These are phyloP conservation scores for Temnothorax curvispinosus DNA, from an alignment of 1,140 invertebrate genomes.

Conservation along the genomic window DNA sequence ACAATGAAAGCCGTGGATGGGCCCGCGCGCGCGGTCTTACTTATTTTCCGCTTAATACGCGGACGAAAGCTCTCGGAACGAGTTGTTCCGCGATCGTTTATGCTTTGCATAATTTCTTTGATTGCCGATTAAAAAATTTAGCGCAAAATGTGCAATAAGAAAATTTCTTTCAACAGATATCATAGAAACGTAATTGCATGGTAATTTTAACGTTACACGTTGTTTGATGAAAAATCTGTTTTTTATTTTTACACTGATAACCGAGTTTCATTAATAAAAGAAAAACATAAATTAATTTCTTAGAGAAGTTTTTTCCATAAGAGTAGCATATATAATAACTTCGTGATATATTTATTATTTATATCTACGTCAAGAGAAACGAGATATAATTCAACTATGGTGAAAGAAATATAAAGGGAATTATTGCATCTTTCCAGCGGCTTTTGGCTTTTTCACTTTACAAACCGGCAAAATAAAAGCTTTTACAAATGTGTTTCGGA, in stretches of 20 bases:
- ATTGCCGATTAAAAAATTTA: neutral
- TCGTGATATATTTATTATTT: neutral
- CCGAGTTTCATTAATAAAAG: neutral
- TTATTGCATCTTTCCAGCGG: constrained; percentile 32
- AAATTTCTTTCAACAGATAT: neutral
- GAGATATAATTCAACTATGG: neutral
- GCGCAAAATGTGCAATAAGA: neutral
- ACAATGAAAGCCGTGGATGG: constrained; percentile 25
- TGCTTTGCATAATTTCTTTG: constrained; percentile 3
- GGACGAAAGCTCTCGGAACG: neutral
- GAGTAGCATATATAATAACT: neutral
- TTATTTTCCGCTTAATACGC: constrained; percentile 39
- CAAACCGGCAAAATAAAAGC: constrained; percentile 40
- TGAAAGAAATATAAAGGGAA: constrained; percentile 7
- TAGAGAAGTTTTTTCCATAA: neutral
- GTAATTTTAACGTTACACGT: neutral
- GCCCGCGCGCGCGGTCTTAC: neutral
- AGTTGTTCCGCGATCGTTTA: neutral
- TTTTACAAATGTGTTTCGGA: constrained; percentile 25
- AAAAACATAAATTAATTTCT: constrained; percentile 29
- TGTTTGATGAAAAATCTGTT: constrained; percentile 8
- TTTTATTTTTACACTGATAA: neutral
- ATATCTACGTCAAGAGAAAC: neutral
- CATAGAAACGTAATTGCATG: neutral
- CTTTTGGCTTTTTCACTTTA: constrained; percentile 26